Evolutionary conservation across 92 coral and sea anemone genomes (phyloP).

Genomic region (Bergia sp.): DNA sequence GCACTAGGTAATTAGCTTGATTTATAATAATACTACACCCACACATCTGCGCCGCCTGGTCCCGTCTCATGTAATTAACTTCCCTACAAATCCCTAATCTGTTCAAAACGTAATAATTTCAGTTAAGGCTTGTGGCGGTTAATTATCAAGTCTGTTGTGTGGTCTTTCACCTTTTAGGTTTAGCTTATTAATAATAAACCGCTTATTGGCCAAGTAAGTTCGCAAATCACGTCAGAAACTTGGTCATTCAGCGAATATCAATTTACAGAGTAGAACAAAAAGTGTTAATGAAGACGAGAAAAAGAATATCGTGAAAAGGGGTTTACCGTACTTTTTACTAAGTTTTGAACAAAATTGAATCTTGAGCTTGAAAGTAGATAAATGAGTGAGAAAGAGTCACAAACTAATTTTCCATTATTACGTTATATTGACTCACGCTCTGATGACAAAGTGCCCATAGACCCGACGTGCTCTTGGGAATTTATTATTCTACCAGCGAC

Average conservation of each 20-base stretch:
- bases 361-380: neutral
- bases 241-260: neutral
- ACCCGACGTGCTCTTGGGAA: conserved; percentile 39
- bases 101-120: neutral
- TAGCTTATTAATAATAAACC: neutral
- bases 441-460: conserved; percentile 1
- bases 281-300: neutral
- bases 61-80: neutral
- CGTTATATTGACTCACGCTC: neutral
- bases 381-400: neutral
- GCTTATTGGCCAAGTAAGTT: neutral
- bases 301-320: neutral
- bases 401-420: neutral
- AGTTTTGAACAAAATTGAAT: neutral
- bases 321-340: neutral
- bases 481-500: conserved; percentile 27
- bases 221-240: neutral
- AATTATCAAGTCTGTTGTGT: neutral
- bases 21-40: too few relatives aligned
- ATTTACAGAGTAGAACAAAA: neutral
- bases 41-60: neutral
- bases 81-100: neutral
- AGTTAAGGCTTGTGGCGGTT: neutral
- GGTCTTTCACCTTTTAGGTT: conserved; percentile 6
- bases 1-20: neutral